A percentile compares a stretch with the other conserved stretches of the same genome.
These are phyloP conservation scores for Nibea albiflora DNA, from an alignment of 2,113 vertebrate species.

Conservation along the genomic window DNA sequence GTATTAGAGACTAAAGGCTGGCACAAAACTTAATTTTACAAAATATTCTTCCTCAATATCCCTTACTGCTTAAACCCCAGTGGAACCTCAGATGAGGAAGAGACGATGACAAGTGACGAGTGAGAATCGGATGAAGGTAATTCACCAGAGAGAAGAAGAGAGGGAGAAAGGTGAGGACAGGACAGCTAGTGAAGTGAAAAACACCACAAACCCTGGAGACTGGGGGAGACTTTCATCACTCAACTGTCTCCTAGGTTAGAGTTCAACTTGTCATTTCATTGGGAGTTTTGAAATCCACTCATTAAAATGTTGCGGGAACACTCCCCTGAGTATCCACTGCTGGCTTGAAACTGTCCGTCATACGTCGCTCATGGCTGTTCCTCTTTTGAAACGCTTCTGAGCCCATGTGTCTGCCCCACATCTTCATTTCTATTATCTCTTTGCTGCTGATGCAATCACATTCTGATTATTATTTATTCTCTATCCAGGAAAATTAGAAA, in stretches of 20 bases:
- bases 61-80: background rate
- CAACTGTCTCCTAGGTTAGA: conserved; percentile 48
- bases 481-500: conserved; percentile 24
- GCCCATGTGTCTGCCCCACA: conserved; percentile 22
- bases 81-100: conserved; percentile 19
- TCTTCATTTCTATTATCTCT: conserved; percentile 28
- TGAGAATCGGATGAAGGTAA: conserved; percentile 55
- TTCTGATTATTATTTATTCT: conserved; percentile 26
- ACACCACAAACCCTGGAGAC: conserved; percentile 50
- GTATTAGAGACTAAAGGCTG: background rate
- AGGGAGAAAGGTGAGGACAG: conserved; percentile 48
- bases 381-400: background rate
- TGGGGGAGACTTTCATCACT: conserved; percentile 35
- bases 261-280: conserved; percentile 54
- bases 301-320: conserved; percentile 61
- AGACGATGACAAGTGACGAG: conserved; percentile 52
- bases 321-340: conserved; percentile 38
- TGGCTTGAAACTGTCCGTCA: conserved; percentile 55
- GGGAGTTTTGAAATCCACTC: conserved; percentile 54
- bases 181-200: conserved; percentile 66
- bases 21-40: conserved; percentile 29
- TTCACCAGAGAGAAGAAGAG: conserved; percentile 41
- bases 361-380: conserved; percentile 9
- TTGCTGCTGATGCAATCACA: conserved; percentile 31
- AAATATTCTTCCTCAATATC: conserved; percentile 14